Base-by-base conservation (phyloP, 2,113 vertebrate species). In the Cyprinodon variegatus region DNA sequence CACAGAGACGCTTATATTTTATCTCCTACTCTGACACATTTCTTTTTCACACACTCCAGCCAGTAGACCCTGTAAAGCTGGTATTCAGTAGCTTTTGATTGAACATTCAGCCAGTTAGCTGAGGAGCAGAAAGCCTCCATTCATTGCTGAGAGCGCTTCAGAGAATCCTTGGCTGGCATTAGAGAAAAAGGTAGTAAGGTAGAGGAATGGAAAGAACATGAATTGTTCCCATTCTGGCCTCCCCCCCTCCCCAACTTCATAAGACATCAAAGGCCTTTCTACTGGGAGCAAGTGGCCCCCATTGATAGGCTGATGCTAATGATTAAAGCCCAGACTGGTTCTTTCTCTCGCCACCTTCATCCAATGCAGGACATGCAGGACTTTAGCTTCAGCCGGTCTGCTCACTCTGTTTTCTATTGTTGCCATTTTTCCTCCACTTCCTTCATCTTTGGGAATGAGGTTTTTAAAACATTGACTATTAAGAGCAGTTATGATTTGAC, bases 401-500 rank as follows among this genome's bases (percentile, higher is more conserved):
- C 40, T 68, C 15, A 43, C 29, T 41, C 43, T 40, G 59, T 39
- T 43, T 36, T 59, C 11, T n/a, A 36, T 11, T 68, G 17, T 22
- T 13, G 10, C 61, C 17, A 1, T 38, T 65, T 11, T n/a, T 15
- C 48, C n/a, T 37, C 76, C 48, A 40, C 74, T 68, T 29, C 61
- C 3, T 8, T 63, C 46, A 73, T 83, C 76, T 86, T 94, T 81
- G 87, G 89, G 92, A 90, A 82, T 85, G 87, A 94, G 92, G 86
- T 89, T 88, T 77, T 83, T 82, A 85, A 94, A 93, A 92, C 83
- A 82, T 89, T 95, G 93, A 94, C 91, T 93, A 95, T 95, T 92
- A 90, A 93, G 89, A 92, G 93, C 96, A 94, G 93, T 93, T 90
- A 92, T 94, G 87, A 93, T 89, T 91, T 94, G 93, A 97, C 96